Conservation (phyloP, 92 coral and sea anemone genomes). For the Micromussa lordhowensis region DNA sequence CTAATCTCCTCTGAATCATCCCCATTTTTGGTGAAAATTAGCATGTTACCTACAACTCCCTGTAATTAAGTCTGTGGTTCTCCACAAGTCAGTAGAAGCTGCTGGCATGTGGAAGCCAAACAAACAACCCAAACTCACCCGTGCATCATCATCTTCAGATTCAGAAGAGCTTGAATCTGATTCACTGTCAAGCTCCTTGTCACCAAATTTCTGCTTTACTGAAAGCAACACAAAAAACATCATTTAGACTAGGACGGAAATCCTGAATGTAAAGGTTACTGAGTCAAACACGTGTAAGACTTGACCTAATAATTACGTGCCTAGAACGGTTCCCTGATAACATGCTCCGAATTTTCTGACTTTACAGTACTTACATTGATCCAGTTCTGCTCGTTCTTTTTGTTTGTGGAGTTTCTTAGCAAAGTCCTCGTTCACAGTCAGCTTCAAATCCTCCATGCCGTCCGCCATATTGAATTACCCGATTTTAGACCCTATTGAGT, state of each 20-base stretch:
- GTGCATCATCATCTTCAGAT: conserved; percentile 95
- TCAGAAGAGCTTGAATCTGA: conserved; percentile 89
- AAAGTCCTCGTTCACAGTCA: conserved; percentile 82
- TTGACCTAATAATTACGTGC: neutral
- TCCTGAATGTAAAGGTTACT: neutral
- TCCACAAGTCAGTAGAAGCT: too few relatives aligned
- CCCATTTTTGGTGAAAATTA: too few relatives aligned
- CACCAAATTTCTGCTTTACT: conserved; percentile 96
- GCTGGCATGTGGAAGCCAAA: neutral
- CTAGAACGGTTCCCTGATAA: neutral
- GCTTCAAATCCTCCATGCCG: conserved; percentile 68
- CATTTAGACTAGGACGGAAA: too few relatives aligned
- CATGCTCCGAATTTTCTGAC: neutral
- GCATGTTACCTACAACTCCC: too few relatives aligned
- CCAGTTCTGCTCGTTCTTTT: conserved; percentile 87
- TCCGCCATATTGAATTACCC: conserved; percentile 83
- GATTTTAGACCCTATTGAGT: neutral
- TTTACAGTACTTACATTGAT: conserved; percentile 71
- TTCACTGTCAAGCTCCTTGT: conserved; percentile 34
- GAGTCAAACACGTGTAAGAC: neutral
- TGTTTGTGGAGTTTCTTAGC: conserved; percentile 85
- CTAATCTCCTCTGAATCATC: too few relatives aligned
- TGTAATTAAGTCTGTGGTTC: too few relatives aligned
- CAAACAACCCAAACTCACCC: conserved; percentile 51
- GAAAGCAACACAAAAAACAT: conserved; percentile 4